Conservation (phyloP, 2,888 invertebrate genomes). For the Esperia sulphurella region DNA sequence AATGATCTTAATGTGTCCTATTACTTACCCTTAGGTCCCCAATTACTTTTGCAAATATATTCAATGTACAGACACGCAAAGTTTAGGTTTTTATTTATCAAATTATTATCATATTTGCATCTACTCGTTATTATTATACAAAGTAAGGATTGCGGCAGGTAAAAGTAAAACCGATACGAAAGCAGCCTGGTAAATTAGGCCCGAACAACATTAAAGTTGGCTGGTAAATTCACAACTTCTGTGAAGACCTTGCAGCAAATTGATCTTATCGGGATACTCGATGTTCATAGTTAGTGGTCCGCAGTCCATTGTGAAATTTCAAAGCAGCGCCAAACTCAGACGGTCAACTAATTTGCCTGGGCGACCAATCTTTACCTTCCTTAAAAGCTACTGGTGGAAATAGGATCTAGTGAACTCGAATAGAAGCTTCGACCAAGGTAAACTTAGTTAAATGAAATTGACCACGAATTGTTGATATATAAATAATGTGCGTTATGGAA, state of each 20-base stretch:
- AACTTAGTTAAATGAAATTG: background rate
- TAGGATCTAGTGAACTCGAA: too few species aligned
- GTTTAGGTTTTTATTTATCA: too few species aligned
- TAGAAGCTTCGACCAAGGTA: background rate
- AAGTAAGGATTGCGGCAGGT: too few species aligned
- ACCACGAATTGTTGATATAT: too few species aligned
- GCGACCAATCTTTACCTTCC: conserved; percentile 48
- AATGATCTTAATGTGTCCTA: too few species aligned
- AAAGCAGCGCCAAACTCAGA: conserved; percentile 40
- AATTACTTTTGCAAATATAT: too few species aligned
- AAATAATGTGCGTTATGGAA: too few species aligned
- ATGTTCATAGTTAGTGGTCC: conserved; percentile 55
- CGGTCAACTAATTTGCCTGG: conserved; percentile 54
- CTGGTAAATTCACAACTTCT: conserved; percentile 37
- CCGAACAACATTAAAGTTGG: conserved; percentile 40
- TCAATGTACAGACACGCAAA: too few species aligned
- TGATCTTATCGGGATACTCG: conserved; percentile 50
- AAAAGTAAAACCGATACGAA: conserved; percentile 5
- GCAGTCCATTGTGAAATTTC: conserved; percentile 49
- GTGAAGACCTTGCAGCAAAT: conserved; percentile 41
- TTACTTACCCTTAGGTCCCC: too few species aligned
- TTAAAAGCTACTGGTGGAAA: conserved; percentile 20
- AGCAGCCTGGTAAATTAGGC: conserved; percentile 37
- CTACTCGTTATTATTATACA: too few species aligned
- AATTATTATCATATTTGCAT: too few species aligned